Evolutionary conservation across 2,888 invertebrate species (phyloP).

Genomic region (Melanotus villosus): DNA sequence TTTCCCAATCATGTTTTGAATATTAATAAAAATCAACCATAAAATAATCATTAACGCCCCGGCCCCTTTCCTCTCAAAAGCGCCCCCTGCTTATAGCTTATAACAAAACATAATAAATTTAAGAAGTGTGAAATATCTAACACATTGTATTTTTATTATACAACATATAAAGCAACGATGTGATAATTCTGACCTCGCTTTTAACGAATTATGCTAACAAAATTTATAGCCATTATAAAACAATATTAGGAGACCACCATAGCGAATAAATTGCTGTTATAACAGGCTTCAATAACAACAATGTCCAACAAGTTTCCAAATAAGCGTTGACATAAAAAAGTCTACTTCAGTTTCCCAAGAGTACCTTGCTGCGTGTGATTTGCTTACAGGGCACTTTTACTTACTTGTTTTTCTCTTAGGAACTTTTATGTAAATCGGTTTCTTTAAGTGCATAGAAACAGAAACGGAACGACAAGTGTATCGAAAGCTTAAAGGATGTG

Average conservation of each 20-base stretch:
- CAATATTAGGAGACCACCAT: slow-evolving; percentile 23
- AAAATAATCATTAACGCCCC: no score
- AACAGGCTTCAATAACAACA: slow-evolving; percentile 5
- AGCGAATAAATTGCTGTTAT: slow-evolving; percentile 5
- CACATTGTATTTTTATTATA: background rate
- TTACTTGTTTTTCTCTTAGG: slow-evolving; percentile 6
- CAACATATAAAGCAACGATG: background rate
- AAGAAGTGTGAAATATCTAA: no score
- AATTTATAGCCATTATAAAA: slow-evolving; percentile 11
- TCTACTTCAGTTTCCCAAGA: slow-evolving; percentile 9
- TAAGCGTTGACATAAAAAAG: slow-evolving; percentile 1
- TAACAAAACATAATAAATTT: no score
- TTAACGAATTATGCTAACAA: background rate
- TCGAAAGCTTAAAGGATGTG: background rate
- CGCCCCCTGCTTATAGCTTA: no score
- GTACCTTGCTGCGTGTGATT: background rate
- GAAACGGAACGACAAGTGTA: background rate
- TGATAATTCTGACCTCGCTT: slow-evolving; percentile 15
- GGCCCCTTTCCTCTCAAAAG: no score
- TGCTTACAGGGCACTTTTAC: background rate
- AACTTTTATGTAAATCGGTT: background rate
- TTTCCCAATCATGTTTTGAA: no score
- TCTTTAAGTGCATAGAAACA: background rate
- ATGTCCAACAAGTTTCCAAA: slow-evolving; percentile 20
- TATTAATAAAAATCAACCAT: no score